These are phyloP conservation scores for Rhabdomys dilectus DNA, from an alignment of 2,113 vertebrate genomes.

Conservation along the genomic window DNA sequence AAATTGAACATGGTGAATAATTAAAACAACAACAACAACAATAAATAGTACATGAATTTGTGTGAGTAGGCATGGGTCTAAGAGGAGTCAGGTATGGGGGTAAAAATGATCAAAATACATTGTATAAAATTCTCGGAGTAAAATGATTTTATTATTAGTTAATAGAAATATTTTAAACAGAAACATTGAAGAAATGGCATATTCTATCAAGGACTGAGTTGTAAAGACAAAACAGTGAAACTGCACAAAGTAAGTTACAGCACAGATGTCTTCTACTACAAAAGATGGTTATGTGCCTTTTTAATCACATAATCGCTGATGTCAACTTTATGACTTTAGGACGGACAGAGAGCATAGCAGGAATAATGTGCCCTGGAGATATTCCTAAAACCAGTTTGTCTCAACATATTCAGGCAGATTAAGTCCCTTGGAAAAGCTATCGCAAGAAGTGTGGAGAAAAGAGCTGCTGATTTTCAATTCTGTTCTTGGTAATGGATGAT, in stretches of 20 bases:
- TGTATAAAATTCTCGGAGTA: background rate
- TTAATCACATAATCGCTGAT: background rate
- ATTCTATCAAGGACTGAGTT: background rate
- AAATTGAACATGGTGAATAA: background rate
- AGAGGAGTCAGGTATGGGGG: background rate
- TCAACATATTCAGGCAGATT: background rate
- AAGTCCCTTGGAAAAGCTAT: background rate
- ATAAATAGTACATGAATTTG: background rate
- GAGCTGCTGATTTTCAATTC: background rate
- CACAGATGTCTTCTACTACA: background rate
- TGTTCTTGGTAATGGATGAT: background rate
- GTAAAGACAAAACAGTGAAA: background rate
- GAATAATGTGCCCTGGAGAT: background rate
- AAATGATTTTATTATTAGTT: background rate
- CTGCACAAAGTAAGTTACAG: background rate
- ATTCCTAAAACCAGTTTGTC: background rate
- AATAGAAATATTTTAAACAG: background rate
- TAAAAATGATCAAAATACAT: background rate
- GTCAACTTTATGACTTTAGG: background rate
- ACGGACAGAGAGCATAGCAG: background rate
- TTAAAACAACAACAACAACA: background rate
- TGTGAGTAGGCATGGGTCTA: background rate
- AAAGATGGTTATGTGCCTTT: background rate
- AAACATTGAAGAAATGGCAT: background rate
- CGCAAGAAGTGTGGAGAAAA: background rate